Percentiles rank a stretch among this genome's conserved stretches.
Evolutionary conservation across 1,140 invertebrate species (phyloP).

Genomic region (Acyrthosiphon pisum): DNA sequence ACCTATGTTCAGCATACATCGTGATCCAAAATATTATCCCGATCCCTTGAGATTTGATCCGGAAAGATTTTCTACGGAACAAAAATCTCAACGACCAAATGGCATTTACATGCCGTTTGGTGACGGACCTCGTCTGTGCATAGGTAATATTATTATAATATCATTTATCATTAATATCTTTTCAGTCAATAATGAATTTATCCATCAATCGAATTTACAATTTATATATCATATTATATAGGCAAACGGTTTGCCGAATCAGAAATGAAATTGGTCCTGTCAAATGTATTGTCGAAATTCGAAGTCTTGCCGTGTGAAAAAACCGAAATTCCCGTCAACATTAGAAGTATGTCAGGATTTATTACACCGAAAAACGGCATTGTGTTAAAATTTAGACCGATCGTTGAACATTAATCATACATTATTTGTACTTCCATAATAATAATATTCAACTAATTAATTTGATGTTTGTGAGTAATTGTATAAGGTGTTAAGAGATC

Average conservation of each 20-base stretch:
- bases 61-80: conserved; percentile 64
- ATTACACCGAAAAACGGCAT: not conserved
- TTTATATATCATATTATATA: conserved; percentile 46
- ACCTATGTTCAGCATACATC: conserved; percentile 69
- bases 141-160: conserved; percentile 61
- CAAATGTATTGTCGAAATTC: conserved; percentile 1
- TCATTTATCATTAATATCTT: no score
- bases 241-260: conserved; percentile 63
- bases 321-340: conserved; percentile 21
- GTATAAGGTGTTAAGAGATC: no score
- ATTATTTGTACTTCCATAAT: no score
- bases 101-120: conserved; percentile 72
- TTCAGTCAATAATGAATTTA: no score
- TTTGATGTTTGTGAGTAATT: no score
- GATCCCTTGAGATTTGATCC: conserved; percentile 69
- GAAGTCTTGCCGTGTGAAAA: conserved; percentile 25
- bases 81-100: conserved; percentile 63
- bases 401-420: not conserved
- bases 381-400: not conserved
- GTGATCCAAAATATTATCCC: conserved; percentile 66
- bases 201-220: not conserved
- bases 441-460: no score
- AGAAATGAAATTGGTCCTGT: conserved; percentile 62
- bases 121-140: conserved; percentile 65
- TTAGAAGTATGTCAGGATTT: not conserved